Conservation (phyloP, 2,113 vertebrate genomes). For the Hypocryptadius cinnamomeus region DNA sequence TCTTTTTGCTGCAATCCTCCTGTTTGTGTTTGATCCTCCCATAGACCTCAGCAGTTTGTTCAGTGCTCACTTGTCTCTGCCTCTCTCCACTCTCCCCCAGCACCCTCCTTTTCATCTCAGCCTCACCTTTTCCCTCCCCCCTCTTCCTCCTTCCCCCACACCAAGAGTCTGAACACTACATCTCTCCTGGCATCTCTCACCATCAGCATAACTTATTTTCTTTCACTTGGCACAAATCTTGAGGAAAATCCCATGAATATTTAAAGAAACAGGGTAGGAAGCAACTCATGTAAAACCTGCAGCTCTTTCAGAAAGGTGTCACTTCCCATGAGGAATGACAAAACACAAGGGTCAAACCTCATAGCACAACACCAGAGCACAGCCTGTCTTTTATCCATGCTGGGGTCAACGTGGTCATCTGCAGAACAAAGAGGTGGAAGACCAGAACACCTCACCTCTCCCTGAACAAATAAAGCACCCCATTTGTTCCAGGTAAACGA, state of each 20-base stretch:
- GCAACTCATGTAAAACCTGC: neutral
- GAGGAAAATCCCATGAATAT: neutral
- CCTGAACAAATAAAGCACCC: neutral
- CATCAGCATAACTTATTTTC: neutral
- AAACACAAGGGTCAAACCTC: neutral
- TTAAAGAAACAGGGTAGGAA: neutral
- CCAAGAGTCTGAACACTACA: neutral
- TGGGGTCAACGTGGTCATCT: fast-evolving
- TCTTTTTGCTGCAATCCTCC: neutral
- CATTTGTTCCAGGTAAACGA: neutral
- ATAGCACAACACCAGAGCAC: neutral
- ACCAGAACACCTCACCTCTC: neutral
- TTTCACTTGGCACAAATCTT: neutral
- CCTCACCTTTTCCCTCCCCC: neutral
- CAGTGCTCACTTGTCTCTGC: neutral
- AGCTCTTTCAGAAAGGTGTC: neutral
- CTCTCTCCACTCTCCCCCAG: neutral
- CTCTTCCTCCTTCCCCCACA: neutral
- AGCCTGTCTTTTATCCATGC: neutral
- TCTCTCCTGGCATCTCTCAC: neutral
- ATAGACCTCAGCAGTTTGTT: neutral
- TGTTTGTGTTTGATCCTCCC: neutral
- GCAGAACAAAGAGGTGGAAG: neutral
- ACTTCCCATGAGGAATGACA: neutral
- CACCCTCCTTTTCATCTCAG: neutral